Evolutionary conservation across 2,797 vertebrate species (phyloP).

Genomic region (Tragopan temminckii): DNA sequence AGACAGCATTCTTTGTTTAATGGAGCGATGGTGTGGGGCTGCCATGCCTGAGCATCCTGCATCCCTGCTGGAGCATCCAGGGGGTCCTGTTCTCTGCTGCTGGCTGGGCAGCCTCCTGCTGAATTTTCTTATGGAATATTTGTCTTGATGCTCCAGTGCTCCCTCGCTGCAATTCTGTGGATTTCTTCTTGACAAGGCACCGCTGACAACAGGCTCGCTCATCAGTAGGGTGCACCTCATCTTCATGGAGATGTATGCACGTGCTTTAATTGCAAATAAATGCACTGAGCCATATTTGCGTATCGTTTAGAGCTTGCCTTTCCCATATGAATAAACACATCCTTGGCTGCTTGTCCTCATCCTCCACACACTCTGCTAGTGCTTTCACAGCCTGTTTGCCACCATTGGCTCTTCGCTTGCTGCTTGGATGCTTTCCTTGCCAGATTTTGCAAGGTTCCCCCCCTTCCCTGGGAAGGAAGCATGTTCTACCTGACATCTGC

Average conservation of each 20-base stretch:
- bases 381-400: not conserved
- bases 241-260: not conserved
- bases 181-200: not conserved
- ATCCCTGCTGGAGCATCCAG: rapidly evolving
- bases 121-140: not conserved
- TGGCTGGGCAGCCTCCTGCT: not conserved
- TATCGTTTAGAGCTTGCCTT: constrained; percentile 7
- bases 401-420: not conserved
- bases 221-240: not conserved
- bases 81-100: not conserved
- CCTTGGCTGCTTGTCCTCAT: not conserved
- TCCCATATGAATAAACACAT: constrained; percentile 64
- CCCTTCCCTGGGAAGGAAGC: not conserved
- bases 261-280: constrained; percentile 44
- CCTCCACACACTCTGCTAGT: not conserved
- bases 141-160: not conserved
- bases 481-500: not conserved
- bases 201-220: not conserved
- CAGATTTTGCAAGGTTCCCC: not conserved
- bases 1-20: not conserved
- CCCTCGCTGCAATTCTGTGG: not conserved
- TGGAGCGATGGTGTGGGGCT: not conserved
- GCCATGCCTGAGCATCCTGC: not conserved
- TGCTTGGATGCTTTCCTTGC: not conserved
- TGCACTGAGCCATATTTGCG: not conserved